These are phyloP conservation scores for Drosophila pruinosa DNA, from an alignment of 1,140 invertebrate species.

Conservation along the genomic window DNA sequence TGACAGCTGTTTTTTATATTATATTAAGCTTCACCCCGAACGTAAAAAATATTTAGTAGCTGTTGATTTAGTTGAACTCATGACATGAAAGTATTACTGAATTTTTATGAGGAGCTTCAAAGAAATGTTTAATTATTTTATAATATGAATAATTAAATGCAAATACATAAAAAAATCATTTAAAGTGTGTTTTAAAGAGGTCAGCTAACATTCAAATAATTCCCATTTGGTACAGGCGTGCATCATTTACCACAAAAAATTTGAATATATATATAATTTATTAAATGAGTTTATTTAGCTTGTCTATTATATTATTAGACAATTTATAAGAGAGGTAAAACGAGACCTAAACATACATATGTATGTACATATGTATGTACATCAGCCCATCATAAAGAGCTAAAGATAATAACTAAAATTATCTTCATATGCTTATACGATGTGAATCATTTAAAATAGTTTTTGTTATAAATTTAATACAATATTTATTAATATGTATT, in stretches of 20 bases:
- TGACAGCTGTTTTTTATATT: conserved; percentile 46
- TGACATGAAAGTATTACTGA: not conserved
- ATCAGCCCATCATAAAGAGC: too few species aligned
- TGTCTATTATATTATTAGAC: conserved; percentile 34
- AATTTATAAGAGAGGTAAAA: conserved; percentile 14
- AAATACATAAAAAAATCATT: conserved; percentile 14
- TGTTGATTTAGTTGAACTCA: conserved; percentile 1
- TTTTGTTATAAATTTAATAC: conserved; percentile 20
- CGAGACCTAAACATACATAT: not conserved
- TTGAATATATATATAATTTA: conserved; percentile 49
- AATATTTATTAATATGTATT: too few species aligned
- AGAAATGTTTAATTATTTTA: not conserved
- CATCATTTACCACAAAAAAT: conserved; percentile 23
- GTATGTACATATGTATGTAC: too few species aligned
- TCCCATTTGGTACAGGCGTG: conserved; percentile 31
- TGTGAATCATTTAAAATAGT: too few species aligned
- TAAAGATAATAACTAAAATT: too few species aligned
- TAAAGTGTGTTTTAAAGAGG: conserved; percentile 15
- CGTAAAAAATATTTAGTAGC: not conserved
- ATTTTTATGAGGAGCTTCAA: not conserved
- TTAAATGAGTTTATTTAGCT: conserved; percentile 57
- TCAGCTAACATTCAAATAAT: conserved; percentile 32
- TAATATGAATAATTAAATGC: not conserved
- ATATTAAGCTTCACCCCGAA: not conserved
- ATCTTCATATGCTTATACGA: too few species aligned